Evolutionary conservation across 2,113 vertebrate genomes (phyloP).

Genomic region (Petrocephalus zakoni): DNA sequence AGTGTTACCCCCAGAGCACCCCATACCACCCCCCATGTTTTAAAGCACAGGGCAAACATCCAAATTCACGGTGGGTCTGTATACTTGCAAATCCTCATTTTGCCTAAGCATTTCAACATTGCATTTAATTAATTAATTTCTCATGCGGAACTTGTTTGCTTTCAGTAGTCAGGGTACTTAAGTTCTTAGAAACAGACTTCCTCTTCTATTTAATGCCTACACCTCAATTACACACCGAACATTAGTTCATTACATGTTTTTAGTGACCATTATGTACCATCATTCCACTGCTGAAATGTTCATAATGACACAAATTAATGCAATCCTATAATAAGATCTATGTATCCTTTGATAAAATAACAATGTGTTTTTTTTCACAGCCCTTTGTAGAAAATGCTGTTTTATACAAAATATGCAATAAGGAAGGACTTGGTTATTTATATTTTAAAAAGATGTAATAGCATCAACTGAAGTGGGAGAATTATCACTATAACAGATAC

Average conservation of each 20-base stretch:
- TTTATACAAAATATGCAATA: background rate
- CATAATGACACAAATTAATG: background rate
- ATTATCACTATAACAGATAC: background rate
- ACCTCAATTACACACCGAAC: background rate
- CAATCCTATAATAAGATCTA: background rate
- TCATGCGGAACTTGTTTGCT: background rate
- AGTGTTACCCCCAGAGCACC: background rate
- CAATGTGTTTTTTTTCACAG: background rate
- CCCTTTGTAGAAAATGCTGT: background rate
- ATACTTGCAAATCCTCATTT: conserved; percentile 1
- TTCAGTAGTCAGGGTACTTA: background rate
- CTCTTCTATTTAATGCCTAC: background rate
- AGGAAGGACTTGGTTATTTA: background rate
- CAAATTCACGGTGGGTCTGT: background rate
- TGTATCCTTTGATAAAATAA: background rate
- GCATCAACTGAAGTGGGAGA: background rate
- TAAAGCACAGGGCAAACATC: background rate
- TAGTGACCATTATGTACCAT: background rate
- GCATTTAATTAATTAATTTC: background rate
- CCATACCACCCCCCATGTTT: background rate
- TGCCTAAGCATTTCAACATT: background rate
- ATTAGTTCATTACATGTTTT: background rate
- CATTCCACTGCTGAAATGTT: background rate
- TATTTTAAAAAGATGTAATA: background rate
- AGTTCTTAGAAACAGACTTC: background rate